Conservation (phyloP, 2,888 invertebrate genomes). For the Ennomos fuscantarius region DNA sequence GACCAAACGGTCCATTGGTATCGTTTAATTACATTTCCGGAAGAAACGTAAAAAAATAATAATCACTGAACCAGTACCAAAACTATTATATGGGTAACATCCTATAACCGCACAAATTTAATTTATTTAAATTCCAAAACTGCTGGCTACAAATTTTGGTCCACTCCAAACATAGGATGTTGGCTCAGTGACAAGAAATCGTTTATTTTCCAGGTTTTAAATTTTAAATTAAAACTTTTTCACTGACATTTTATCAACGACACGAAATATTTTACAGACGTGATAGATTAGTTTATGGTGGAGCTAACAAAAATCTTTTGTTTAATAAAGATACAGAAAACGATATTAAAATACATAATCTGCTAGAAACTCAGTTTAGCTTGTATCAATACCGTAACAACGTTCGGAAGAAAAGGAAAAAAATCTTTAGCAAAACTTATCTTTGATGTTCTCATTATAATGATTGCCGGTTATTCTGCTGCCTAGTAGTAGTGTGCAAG, state of each 20-base stretch:
- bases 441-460: too few relatives aligned
- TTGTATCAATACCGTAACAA: too few relatives aligned
- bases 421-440: not conserved
- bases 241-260: constrained; percentile 25
- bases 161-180: constrained; percentile 39
- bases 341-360: not conserved
- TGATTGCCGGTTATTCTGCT: too few relatives aligned
- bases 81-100: constrained; percentile 32
- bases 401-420: too few relatives aligned
- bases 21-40: constrained; percentile 13
- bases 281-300: constrained; percentile 8
- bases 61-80: constrained; percentile 27
- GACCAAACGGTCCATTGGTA: not conserved
- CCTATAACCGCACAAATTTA: constrained; percentile 26
- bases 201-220: constrained; percentile 40
- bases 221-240: constrained; percentile 39
- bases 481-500: too few relatives aligned
- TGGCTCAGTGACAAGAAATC: constrained; percentile 52
- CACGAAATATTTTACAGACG: constrained; percentile 27
- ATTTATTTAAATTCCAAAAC: constrained; percentile 42
- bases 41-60: constrained; percentile 20
- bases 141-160: constrained; percentile 35
- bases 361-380: not conserved
- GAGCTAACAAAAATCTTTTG: too few relatives aligned
- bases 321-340: too few relatives aligned